Base-by-base conservation (phyloP, 2,888 invertebrate species). In the Lucinisca nassula region DNA sequence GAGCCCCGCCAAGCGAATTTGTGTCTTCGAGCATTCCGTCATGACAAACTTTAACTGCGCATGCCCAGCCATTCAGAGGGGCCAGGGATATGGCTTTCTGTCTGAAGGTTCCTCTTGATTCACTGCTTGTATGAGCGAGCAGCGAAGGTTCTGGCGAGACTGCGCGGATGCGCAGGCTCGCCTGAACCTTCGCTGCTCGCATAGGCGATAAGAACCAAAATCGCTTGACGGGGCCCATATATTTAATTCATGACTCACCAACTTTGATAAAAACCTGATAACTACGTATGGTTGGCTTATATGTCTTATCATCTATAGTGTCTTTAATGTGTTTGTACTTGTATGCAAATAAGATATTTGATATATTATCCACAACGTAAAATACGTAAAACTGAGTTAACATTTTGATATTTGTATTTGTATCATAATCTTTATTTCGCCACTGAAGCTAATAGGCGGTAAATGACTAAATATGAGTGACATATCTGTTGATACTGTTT, bases 401-500 rank as follows among this genome's bases (percentile, higher is more conserved):
- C 45, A 45, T 45, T 45, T 45, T 12, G 45, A 45, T 45, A 45
- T 45, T n/a, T 12, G 17, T 45, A 45, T 45, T 45, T 12, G 21
- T 67, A 67, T 67, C 67, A 67, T 67, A 24, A 35, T 35, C 21
- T 67, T 30, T 67, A 67, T 35, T 67, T 67, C 35, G 21, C 1
- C 35, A 1, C 12, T 67, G 67, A 67, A 67, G 30, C 32, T 67
- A 30, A 67, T 35, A 2, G 67, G 2, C 67, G 67, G 30, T 67
- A 67, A 67, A 32, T 67, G 67, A 32, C 67, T 67, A 67, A 67
- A 67, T 67, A 35, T 67, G 17, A 67, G 35, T 67, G 67, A 67
- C 67, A 67, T 67, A 67, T 67, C 67, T 67, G 67, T 67, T 67
- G 67, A 67, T 67, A 67, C 17, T 35, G 17, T 32, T 67, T 67